phyloP scores from a whole-genome alignment of 2,113 vertebrate genomes.

The Zootoca vivipara region DNA sequence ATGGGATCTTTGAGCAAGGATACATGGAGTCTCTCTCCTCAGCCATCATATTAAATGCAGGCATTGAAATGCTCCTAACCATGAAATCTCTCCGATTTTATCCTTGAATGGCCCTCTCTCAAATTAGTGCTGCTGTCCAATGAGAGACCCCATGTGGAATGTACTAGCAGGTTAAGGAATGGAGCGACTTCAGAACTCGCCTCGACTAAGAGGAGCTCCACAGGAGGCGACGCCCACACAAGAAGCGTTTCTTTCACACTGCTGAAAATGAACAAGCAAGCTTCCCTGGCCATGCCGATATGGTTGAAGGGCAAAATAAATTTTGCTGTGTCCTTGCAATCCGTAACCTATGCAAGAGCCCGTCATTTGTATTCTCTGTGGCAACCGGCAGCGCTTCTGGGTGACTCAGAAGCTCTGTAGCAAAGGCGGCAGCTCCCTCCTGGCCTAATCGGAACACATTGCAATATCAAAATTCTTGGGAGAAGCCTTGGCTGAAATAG shows the following conservation, averaged over 20 bases:
- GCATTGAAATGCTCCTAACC: neutral
- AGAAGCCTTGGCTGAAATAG: neutral
- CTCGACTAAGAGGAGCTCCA: neutral
- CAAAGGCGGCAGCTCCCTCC: neutral
- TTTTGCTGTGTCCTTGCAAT: neutral
- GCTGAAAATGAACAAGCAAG: neutral
- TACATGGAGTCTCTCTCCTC: neutral
- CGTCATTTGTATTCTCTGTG: neutral
- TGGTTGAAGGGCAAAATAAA: rapidly evolving
- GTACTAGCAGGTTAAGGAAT: neutral
- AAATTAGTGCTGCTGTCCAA: neutral
- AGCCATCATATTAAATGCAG: too few species aligned
- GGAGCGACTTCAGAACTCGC: neutral
- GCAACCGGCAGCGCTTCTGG: rapidly evolving
- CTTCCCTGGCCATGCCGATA: neutral
- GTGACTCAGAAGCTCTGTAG: slow-evolving; percentile 7
- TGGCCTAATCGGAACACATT: neutral
- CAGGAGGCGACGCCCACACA: neutral
- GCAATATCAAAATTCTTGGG: slow-evolving; percentile 18
- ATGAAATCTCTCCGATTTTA: neutral
- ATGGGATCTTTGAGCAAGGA: neutral
- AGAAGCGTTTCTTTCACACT: neutral
- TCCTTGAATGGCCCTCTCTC: neutral
- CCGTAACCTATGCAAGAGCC: neutral
- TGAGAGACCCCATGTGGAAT: neutral